phyloP scores from a whole-genome alignment of 2,888 invertebrate species.

The Harpagoxenus sublaevis region DNA sequence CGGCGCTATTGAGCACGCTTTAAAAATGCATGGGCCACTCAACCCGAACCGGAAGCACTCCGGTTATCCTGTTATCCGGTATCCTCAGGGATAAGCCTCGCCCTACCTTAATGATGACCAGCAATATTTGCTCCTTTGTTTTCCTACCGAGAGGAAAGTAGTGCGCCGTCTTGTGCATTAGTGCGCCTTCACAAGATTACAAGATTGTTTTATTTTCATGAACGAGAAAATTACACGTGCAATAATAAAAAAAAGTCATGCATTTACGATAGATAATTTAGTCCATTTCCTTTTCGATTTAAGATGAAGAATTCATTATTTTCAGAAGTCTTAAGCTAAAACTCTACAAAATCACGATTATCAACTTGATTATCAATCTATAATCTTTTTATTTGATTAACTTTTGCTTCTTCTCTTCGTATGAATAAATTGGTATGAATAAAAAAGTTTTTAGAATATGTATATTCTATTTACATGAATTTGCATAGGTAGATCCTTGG shows the following conservation, averaged over 20 bases:
- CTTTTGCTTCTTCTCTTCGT: neutral
- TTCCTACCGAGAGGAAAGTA: constrained; percentile 2
- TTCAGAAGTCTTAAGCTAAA: neutral
- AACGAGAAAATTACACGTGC: neutral
- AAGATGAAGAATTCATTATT: neutral
- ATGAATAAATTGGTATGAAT: neutral
- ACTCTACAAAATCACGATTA: neutral
- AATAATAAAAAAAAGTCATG: constrained; percentile 1
- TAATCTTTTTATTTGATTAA: neutral
- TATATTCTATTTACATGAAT: neutral
- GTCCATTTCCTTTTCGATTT: neutral
- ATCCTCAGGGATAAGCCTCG: constrained; percentile 52
- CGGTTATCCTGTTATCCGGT: constrained; percentile 74
- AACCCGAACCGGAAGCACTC: constrained; percentile 82
- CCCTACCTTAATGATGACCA: constrained; percentile 51
- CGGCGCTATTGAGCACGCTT: constrained; percentile 69
- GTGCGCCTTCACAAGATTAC: neutral
- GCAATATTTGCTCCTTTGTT: constrained; percentile 53
- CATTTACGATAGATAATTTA: neutral
- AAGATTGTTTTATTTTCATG: neutral
- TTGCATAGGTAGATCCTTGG: neutral
- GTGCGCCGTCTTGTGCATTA: constrained; percentile 19
- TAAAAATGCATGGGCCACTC: constrained; percentile 84
- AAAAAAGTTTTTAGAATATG: neutral
- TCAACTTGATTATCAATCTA: neutral